These are phyloP conservation scores for Pteropus rufus DNA, from an alignment of 2,797 vertebrate genomes.

Conservation along the genomic window DNA sequence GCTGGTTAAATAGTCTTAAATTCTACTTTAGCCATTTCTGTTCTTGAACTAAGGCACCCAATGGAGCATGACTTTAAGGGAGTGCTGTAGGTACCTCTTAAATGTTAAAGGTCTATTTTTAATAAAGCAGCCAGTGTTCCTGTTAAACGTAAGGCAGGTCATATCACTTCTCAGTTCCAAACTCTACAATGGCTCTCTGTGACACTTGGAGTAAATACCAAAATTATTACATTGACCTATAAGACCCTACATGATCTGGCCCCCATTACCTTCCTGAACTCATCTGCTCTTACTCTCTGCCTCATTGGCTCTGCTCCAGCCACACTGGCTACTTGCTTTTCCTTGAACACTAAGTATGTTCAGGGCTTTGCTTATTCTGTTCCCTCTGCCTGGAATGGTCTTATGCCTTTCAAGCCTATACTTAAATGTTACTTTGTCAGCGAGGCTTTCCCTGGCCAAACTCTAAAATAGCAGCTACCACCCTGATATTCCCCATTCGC, in stretches of 20 bases:
- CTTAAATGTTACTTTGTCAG: not conserved
- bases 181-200: not conserved
- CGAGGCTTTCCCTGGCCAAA: not conserved
- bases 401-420: not conserved
- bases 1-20: not conserved
- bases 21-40: not conserved
- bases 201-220: not conserved
- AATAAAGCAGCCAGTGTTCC: not conserved
- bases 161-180: not conserved
- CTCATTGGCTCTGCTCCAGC: not conserved
- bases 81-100: not conserved
- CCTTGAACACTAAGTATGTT: not conserved
- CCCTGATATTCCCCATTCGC: not conserved
- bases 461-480: not conserved
- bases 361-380: not conserved
- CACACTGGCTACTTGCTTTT: not conserved
- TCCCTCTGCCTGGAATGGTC: not conserved
- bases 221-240: not conserved
- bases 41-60: not conserved
- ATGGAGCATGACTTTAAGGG: not conserved
- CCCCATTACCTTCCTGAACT: not conserved
- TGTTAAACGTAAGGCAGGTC: not conserved
- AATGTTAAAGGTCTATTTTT: not conserved
- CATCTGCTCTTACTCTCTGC: not conserved
- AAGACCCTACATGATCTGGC: not conserved